Conservation (phyloP, 2,888 invertebrate species). For the Drosophila mulleri region DNA sequence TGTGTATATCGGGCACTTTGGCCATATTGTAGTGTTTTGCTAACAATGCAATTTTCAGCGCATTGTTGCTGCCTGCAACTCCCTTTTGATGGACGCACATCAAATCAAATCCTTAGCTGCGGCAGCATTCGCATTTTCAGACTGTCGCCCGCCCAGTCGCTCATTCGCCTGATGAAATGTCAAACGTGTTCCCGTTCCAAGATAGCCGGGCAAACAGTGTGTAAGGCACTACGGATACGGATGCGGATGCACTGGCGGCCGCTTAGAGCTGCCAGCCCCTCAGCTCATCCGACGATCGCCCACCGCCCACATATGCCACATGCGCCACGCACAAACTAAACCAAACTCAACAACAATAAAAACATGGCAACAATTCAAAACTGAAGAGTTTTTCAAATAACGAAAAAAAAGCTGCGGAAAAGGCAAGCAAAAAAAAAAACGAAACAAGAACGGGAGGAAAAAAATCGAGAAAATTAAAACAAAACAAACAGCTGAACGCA, state of each 20-base stretch:
- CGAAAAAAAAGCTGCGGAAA: constrained; percentile 74
- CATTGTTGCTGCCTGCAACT: constrained; percentile 64
- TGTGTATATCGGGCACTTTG: constrained; percentile 65
- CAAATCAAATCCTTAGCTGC: constrained; percentile 64
- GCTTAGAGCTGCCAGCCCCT: constrained; percentile 43
- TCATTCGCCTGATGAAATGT: constrained; percentile 72
- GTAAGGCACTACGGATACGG: constrained; percentile 59
- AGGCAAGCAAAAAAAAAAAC: constrained; percentile 39
- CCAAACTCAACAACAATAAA: constrained; percentile 82
- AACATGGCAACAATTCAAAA: constrained; percentile 84
- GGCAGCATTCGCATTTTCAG: constrained; percentile 63
- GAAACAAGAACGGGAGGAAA: constrained; percentile 40
- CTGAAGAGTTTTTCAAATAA: constrained; percentile 85
- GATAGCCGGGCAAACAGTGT: constrained; percentile 30
- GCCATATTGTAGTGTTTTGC: constrained; percentile 82
- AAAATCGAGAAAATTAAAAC: constrained; percentile 84
- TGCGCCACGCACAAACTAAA: constrained; percentile 76
- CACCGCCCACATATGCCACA: constrained; percentile 13
- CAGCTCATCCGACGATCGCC: constrained; percentile 8
- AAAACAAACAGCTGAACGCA: constrained; percentile 80
- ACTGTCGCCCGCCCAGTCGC: constrained; percentile 40
- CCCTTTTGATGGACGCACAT: constrained; percentile 75
- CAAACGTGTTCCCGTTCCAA: constrained; percentile 67
- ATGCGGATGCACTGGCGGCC: constrained; percentile 58
- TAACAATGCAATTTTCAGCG: constrained; percentile 81